Evolutionary conservation across 2,888 invertebrate genomes (phyloP), one percentile per base, ranked within the genome.

Genomic region (Neria commutata): DNA sequence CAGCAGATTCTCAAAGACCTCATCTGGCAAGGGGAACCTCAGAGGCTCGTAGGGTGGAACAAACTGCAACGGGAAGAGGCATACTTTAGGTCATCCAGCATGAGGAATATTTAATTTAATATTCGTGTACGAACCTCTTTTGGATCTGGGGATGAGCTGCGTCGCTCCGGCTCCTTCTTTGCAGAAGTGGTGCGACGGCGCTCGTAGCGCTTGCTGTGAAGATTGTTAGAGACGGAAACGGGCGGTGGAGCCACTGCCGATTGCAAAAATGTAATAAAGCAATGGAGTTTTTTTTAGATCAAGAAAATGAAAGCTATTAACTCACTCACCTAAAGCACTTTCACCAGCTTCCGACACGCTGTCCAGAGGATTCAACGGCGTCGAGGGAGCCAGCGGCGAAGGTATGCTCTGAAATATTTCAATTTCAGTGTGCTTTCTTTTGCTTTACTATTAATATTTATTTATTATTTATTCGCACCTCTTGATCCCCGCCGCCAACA

Each of bases 1-100:
- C 61, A 90, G 70, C 89, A 93, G 89, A 70, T 84, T 85, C 53
- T 86, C 85, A 77, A 89, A 91, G 21, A 84, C 83, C 45, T 88
- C 87, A 49, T 92, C 91, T 5, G 84, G 78, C 51, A 94, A 83
- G 4, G 94, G 94, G 82, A 93, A 94, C 64, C 81, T 81, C 51
- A 92, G 85, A 37, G 88, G 87, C 60, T 92, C 90, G 80, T 88
- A 92, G 11, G 94, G 92, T 65, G 87, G 84, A 74, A 91, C 86
- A 71, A 83, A 79, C 86, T 88, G 83, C 26, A 83, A 74, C 65
- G 74, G 77, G 16, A n/a, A n/a, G n/a, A 19, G 26, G 45, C 11
- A 16, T 33, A 46, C 11, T 40, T n/a, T 17, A 16, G 19, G 23
- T 21, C 19, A 11, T 29, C 11, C 29, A 8, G 6, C 29, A 11